A percentile compares a stretch with the other conserved stretches of the same genome.
These are phyloP conservation scores for Cydia splendana DNA, from an alignment of 1,140 invertebrate species.

Conservation along the genomic window DNA sequence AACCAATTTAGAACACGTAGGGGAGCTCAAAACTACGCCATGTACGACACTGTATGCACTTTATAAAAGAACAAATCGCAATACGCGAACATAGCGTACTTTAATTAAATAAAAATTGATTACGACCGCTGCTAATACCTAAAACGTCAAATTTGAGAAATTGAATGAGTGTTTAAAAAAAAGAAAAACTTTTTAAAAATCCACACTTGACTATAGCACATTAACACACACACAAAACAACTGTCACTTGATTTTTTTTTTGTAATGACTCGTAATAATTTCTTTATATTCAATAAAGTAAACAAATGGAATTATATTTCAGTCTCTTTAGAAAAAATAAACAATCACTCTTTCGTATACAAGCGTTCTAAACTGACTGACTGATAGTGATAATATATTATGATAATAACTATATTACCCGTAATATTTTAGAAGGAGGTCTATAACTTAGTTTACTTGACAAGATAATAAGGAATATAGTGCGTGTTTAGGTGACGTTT, in stretches of 20 bases:
- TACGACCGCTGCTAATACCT: background rate
- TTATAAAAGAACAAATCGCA: background rate
- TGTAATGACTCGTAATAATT: no score
- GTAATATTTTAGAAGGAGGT: background rate
- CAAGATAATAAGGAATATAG: background rate
- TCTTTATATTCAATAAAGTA: no score
- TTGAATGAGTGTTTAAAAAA: background rate
- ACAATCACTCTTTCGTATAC: background rate
- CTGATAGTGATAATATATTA: no score
- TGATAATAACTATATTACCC: background rate
- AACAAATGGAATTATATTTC: no score
- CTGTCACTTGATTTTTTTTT: background rate
- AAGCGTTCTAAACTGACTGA: background rate
- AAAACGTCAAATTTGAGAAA: background rate
- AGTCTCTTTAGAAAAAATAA: background rate
- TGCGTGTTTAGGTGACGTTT: background rate
- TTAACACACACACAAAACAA: background rate
- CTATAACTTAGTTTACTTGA: background rate
- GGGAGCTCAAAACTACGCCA: conserved; percentile 20
- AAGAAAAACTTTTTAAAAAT: background rate
- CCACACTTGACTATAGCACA: background rate
- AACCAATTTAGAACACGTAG: conserved; percentile 9
- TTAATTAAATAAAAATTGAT: conserved; percentile 9
- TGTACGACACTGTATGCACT: background rate
- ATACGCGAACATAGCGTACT: background rate